Evolutionary conservation across 2,797 vertebrate species (phyloP).

Genomic region (Pipistrellus pygmaeus): DNA sequence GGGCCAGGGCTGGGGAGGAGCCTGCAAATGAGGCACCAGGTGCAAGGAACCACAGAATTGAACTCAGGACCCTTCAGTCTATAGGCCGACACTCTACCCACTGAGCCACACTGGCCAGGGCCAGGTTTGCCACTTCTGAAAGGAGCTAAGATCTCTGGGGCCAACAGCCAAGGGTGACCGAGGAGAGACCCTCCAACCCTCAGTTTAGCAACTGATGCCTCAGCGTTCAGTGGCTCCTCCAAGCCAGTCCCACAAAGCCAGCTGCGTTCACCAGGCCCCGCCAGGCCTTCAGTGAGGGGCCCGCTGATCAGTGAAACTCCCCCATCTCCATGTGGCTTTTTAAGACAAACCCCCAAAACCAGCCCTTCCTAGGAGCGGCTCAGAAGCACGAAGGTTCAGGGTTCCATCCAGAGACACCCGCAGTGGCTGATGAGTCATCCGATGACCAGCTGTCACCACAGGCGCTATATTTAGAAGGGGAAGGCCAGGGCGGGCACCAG

Average conservation of each 20-base stretch:
- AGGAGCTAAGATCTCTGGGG: background rate
- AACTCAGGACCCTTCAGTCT: too few species aligned
- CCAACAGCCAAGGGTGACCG: background rate
- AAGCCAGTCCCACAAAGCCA: conserved; percentile 22
- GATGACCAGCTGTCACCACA: conserved; percentile 77
- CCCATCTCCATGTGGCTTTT: background rate
- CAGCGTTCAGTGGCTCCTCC: background rate
- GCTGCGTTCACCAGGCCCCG: background rate
- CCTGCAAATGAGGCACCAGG: too few species aligned
- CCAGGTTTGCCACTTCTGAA: background rate
- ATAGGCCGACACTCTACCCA: too few species aligned
- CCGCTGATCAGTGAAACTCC: background rate
- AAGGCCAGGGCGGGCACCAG: background rate
- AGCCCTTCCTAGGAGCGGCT: conserved; percentile 56
- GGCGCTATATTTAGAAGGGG: conserved; percentile 76
- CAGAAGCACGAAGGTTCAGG: conserved; percentile 72
- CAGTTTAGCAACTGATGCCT: background rate
- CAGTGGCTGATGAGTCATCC: conserved; percentile 73
- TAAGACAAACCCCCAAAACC: conserved; percentile 48
- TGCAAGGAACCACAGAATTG: too few species aligned
- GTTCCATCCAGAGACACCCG: conserved; percentile 70
- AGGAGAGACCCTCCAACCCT: background rate
- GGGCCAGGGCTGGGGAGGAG: too few species aligned
- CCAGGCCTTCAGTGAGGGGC: background rate
- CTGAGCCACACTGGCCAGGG: too few species aligned